A percentile compares a stretch with the other conserved stretches of the same genome.
phyloP scores from a whole-genome alignment of 1,140 invertebrate genomes.

The Mesaphorura yosii region DNA sequence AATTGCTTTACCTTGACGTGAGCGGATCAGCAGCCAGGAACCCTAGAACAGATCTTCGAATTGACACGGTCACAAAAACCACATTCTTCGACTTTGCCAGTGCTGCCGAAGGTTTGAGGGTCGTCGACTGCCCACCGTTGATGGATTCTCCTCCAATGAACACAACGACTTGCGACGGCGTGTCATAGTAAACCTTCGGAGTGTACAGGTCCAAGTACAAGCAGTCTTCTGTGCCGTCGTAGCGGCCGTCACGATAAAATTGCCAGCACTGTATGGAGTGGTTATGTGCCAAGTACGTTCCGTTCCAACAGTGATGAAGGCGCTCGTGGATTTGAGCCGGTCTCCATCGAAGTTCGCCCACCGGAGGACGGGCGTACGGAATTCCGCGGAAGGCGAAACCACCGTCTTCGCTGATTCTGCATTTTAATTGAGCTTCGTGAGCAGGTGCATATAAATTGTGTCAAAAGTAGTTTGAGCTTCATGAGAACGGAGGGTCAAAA shows the following conservation, averaged over 20 bases:
- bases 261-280: conserved; percentile 47
- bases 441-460: too few species aligned
- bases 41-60: conserved; percentile 61
- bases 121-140: conserved; percentile 43
- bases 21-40: conserved; percentile 60
- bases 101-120: conserved; percentile 48
- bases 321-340: conserved; percentile 51
- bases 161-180: conserved; percentile 65
- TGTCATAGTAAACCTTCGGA: conserved; percentile 48
- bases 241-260: conserved; percentile 48
- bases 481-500: too few species aligned
- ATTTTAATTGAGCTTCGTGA: too few species aligned
- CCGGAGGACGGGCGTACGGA: conserved; percentile 69
- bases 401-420: conserved; percentile 55
- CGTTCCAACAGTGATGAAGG: conserved; percentile 68
- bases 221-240: conserved; percentile 62
- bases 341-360: conserved; percentile 56
- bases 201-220: conserved; percentile 58
- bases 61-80: conserved; percentile 70
- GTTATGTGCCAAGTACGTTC: conserved; percentile 50
- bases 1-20: conserved; percentile 40
- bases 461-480: too few species aligned
- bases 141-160: conserved; percentile 63
- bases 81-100: conserved; percentile 61
- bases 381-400: conserved; percentile 70